phyloP scores from a whole-genome alignment of 2,888 invertebrate genomes.

The Autographa pulchrina region DNA sequence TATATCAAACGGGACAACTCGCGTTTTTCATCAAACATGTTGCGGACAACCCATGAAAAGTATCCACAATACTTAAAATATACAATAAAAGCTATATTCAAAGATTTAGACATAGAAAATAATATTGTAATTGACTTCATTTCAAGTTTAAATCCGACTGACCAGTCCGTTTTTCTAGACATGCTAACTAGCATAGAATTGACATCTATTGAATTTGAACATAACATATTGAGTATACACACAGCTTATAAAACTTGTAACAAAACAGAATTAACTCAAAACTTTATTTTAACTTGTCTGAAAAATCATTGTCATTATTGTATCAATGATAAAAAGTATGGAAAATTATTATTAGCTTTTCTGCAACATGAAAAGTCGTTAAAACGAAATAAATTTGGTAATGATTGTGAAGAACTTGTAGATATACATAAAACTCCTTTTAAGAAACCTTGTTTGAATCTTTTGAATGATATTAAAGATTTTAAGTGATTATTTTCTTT shows the following conservation, averaged over 20 bases:
- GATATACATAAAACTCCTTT: constrained; percentile 74
- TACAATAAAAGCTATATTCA: constrained; percentile 64
- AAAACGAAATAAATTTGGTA: constrained; percentile 30
- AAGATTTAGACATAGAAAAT: constrained; percentile 65
- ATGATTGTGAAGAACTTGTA: constrained; percentile 65
- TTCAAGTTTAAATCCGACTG: constrained; percentile 53
- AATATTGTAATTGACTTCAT: constrained; percentile 72
- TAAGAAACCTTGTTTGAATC: constrained; percentile 71
- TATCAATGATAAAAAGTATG: constrained; percentile 71
- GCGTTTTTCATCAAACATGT: constrained; percentile 67
- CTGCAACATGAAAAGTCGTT: constrained; percentile 68
- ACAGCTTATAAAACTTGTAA: constrained; percentile 71
- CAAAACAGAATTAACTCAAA: constrained; percentile 68
- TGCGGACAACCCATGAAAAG: constrained; percentile 64
- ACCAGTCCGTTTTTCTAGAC: constrained; percentile 62
- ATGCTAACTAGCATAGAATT: constrained; percentile 63
- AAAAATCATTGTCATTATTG: constrained; percentile 58
- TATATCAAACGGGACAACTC: constrained; percentile 69
- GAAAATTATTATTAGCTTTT: constrained; percentile 70
- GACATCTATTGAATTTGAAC: constrained; percentile 62
- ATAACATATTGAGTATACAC: constrained; percentile 71
- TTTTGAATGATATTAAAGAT: constrained; percentile 66
- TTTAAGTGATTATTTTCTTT: constrained; percentile 19
- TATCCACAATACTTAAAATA: constrained; percentile 62
- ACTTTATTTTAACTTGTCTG: constrained; percentile 64